Conservation (phyloP, 2,888 invertebrate genomes). For the Tetramorium bicarinatum region DNA sequence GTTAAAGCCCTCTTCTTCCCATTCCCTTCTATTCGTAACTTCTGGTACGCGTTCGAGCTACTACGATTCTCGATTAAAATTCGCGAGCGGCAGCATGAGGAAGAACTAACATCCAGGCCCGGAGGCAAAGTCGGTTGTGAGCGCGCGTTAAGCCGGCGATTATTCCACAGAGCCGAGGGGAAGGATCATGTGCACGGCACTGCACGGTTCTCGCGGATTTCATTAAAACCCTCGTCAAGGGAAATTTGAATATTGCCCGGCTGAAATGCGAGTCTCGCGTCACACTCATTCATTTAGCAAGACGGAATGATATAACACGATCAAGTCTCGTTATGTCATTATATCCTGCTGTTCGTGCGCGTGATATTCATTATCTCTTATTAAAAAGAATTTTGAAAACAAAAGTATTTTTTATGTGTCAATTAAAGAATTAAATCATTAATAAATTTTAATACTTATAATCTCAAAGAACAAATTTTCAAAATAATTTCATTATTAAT, state of each 20-base stretch:
- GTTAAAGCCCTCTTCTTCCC: constrained; percentile 17
- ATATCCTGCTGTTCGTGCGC: not conserved
- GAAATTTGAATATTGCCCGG: constrained; percentile 70
- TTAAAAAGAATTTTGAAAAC: not conserved
- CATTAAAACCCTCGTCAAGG: constrained; percentile 63
- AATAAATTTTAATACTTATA: not conserved
- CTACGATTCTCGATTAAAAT: constrained; percentile 71
- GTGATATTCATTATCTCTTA: not conserved
- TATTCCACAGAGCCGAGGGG: constrained; percentile 60
- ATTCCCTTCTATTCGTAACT: constrained; percentile 38
- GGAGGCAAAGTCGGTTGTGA: constrained; percentile 61
- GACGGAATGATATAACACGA: constrained; percentile 7
- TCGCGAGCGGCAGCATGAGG: constrained; percentile 46
- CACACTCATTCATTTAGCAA: constrained; percentile 1
- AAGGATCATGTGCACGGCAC: constrained; percentile 28
- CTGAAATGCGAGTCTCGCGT: constrained; percentile 28
- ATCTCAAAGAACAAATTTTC: not conserved
- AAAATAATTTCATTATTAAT: not conserved
- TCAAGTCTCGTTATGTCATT: not conserved
- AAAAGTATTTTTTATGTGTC: not conserved
- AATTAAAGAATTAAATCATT: not conserved
- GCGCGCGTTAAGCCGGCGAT: constrained; percentile 68
- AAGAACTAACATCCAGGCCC: constrained; percentile 53
- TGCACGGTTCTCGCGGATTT: constrained; percentile 49
- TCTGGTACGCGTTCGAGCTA: constrained; percentile 32